Conservation (phyloP, 2,797 vertebrate species). For the Taeniopygia guttata region DNA sequence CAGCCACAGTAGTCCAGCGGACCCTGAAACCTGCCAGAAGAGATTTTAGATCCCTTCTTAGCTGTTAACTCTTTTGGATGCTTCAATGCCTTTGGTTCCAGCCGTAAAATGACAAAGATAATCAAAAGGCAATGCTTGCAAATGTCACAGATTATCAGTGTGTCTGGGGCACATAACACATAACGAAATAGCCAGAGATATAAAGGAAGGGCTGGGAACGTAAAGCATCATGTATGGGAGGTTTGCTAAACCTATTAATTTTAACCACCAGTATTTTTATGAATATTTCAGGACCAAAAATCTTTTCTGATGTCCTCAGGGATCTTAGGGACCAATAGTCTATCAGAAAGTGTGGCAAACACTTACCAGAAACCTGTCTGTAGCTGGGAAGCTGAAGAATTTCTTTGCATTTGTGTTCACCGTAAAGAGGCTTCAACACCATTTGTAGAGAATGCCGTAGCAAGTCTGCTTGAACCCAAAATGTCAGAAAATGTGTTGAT, state of each 20-base stretch:
- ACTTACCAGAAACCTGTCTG: neutral
- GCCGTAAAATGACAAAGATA: neutral
- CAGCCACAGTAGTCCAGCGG: neutral
- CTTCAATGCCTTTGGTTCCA: neutral
- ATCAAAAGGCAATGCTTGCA: neutral
- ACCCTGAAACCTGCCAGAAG: neutral
- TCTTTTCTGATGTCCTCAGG: neutral
- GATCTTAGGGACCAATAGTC: neutral
- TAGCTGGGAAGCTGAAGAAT: neutral
- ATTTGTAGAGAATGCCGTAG: neutral
- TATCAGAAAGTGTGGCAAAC: neutral
- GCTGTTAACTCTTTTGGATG: neutral
- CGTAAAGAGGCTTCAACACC: neutral
- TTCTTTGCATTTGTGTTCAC: neutral
- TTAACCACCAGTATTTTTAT: neutral
- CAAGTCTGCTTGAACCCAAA: neutral
- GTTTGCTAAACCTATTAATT: neutral
- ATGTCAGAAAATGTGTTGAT: neutral
- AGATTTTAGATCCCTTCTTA: neutral
- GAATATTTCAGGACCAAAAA: neutral
- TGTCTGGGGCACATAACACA: neutral
- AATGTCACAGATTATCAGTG: neutral
- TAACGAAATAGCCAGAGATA: accelerated
- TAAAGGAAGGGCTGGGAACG: neutral
- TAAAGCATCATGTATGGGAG: neutral